Evolutionary conservation across 2,113 vertebrate species (phyloP).

Genomic region (Bubalus kerabau): DNA sequence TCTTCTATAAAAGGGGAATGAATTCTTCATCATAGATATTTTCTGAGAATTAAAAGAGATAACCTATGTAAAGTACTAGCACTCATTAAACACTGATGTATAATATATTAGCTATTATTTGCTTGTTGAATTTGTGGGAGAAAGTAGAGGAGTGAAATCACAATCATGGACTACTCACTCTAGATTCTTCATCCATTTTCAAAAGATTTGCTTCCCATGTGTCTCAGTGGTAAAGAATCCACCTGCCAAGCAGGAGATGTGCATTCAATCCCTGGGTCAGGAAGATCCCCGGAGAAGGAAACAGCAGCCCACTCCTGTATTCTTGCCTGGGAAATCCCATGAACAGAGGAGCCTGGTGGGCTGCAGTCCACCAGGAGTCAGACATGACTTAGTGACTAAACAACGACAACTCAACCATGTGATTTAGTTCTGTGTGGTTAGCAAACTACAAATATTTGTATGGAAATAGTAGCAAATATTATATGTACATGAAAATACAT

Average conservation of each 20-base stretch:
- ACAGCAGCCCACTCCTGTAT: not conserved
- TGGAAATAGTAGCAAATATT: not conserved
- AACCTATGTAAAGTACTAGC: not conserved
- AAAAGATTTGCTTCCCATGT: not conserved
- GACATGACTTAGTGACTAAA: not conserved
- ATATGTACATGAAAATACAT: not conserved
- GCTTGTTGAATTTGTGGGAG: not conserved
- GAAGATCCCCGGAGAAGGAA: not conserved
- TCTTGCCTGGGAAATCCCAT: not conserved
- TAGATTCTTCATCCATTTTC: not conserved
- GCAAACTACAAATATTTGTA: not conserved
- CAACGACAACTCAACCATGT: not conserved
- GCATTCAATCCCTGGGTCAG: not conserved
- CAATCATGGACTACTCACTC: not conserved
- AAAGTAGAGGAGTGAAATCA: not conserved
- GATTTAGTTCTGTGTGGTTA: not conserved
- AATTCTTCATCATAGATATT: not conserved
- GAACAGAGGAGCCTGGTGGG: not conserved
- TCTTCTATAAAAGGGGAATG: not conserved
- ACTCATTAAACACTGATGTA: not conserved
- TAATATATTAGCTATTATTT: not conserved
- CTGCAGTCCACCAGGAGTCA: not conserved
- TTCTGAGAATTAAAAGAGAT: not conserved
- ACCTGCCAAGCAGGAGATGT: not conserved
- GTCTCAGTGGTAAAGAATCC: not conserved